Percentiles rank a stretch among this genome's conserved stretches.
Conservation (phyloP, 2,888 invertebrate genomes). For the Sarcophaga rosellei region DNA sequence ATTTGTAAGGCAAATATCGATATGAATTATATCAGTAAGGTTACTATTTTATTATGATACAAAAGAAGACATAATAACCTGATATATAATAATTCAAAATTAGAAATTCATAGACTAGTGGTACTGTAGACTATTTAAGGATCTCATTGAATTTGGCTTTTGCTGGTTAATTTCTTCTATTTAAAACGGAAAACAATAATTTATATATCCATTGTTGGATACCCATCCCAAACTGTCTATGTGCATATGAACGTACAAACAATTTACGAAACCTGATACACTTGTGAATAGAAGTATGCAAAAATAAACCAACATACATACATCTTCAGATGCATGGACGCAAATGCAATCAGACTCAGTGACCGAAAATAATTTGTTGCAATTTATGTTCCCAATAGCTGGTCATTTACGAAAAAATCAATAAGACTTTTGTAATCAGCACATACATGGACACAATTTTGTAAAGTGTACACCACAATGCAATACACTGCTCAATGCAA, state of each 20-base stretch:
- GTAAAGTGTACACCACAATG: conserved; percentile 35
- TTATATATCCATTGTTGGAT: background rate
- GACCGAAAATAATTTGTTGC: conserved; percentile 68
- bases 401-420: conserved; percentile 60
- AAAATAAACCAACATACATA: background rate
- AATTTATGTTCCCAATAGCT: conserved; percentile 61
- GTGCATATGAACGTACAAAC: conserved; percentile 17
- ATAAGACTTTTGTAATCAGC: conserved; percentile 57
- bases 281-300: too few relatives aligned
- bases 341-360: conserved; percentile 68
- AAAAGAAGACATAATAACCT: conserved; percentile 39
- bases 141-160: too few relatives aligned
- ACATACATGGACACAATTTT: conserved; percentile 43
- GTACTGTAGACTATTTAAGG: too few relatives aligned
- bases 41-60: conserved; percentile 43
- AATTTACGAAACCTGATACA: background rate
- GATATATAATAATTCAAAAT: conserved; percentile 1
- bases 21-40: conserved; percentile 32
- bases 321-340: conserved; percentile 21
- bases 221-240: background rate
- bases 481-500: conserved; percentile 14
- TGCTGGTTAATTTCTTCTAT: too few relatives aligned
- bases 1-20: background rate
- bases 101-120: too few relatives aligned
- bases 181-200: too few relatives aligned